Conservation (phyloP, 2,888 invertebrate species). For the Eustalomyia histrio region DNA sequence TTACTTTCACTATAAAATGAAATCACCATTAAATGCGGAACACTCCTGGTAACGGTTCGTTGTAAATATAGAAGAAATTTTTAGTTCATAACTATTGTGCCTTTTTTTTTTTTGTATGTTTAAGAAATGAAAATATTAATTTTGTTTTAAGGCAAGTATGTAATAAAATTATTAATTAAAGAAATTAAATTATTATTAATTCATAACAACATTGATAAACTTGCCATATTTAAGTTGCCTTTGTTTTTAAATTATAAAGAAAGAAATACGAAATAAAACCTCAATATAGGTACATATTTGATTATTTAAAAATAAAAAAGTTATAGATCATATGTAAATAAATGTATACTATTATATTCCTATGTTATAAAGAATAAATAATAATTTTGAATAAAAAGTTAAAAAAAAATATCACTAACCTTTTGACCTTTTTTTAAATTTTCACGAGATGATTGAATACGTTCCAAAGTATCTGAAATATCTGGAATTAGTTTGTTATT, state of each 20-base stretch:
- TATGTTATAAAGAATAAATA: slow-evolving; percentile 47
- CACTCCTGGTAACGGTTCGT: too few relatives aligned
- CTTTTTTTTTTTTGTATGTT: slow-evolving; percentile 45
- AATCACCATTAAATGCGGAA: too few relatives aligned
- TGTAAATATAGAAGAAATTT: slow-evolving; percentile 3
- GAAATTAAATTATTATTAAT: neutral
- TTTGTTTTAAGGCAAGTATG: slow-evolving; percentile 40
- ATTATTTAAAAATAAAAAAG: neutral
- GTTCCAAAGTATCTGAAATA: slow-evolving; percentile 68
- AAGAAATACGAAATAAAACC: too few relatives aligned
- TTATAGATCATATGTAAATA: slow-evolving; percentile 45
- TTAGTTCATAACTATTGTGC: slow-evolving; percentile 42
- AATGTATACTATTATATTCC: slow-evolving; percentile 46
- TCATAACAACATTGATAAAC: slow-evolving; percentile 44
- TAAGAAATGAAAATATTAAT: neutral
- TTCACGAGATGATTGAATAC: slow-evolving; percentile 69
- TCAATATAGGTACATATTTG: too few relatives aligned
- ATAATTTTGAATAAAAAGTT: slow-evolving; percentile 22
- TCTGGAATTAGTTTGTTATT: slow-evolving; percentile 68
- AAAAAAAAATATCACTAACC: slow-evolving; percentile 67
- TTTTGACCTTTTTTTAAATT: slow-evolving; percentile 69
- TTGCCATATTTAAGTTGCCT: slow-evolving; percentile 60
- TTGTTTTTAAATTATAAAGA: slow-evolving; percentile 50
- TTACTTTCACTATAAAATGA: too few relatives aligned
- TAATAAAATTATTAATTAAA: slow-evolving; percentile 39